Conservation (phyloP, 2,797 vertebrate genomes). For the Sebastiscus tertius region DNA sequence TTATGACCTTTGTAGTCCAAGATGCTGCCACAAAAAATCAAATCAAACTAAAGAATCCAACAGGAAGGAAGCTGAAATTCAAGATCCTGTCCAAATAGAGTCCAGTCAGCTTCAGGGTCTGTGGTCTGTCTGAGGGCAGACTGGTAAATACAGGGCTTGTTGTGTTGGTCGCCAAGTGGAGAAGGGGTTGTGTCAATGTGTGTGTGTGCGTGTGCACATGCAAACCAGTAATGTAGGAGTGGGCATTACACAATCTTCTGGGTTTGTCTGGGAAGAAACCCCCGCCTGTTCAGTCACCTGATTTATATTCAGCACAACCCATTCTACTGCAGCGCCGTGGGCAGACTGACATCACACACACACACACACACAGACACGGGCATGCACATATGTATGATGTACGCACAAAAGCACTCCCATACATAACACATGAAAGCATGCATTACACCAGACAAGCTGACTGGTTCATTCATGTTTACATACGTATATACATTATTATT, state of each 20-base stretch:
- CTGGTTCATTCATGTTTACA: constrained; percentile 5
- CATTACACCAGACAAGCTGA: constrained; percentile 20
- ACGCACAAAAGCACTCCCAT: constrained; percentile 17
- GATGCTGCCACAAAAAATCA: neutral
- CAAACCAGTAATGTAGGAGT: constrained; percentile 74
- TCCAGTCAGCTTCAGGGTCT: constrained; percentile 29
- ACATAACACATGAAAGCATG: constrained; percentile 24
- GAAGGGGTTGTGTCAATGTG: constrained; percentile 39
- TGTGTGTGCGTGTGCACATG: constrained; percentile 12
- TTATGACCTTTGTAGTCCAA: neutral
- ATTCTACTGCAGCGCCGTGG: constrained; percentile 80
- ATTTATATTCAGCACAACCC: constrained; percentile 85
- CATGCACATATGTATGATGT: constrained; percentile 32
- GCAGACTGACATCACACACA: constrained; percentile 67
- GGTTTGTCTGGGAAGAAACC: constrained; percentile 77
- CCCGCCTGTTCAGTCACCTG: constrained; percentile 83
- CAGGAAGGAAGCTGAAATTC: neutral
- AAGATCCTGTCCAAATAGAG: constrained; percentile 19
- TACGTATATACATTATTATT: neutral
- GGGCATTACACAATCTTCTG: constrained; percentile 80
- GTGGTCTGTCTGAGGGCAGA: constrained; percentile 51
- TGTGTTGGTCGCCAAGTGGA: constrained; percentile 60
- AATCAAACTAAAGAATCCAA: constrained; percentile 18
- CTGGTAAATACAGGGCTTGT: constrained; percentile 69
- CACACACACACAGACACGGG: constrained; percentile 34